Percentiles rank a stretch among this genome's conserved stretches.
Conservation (phyloP, 2,113 vertebrate species). For the Castor canadensis region DNA sequence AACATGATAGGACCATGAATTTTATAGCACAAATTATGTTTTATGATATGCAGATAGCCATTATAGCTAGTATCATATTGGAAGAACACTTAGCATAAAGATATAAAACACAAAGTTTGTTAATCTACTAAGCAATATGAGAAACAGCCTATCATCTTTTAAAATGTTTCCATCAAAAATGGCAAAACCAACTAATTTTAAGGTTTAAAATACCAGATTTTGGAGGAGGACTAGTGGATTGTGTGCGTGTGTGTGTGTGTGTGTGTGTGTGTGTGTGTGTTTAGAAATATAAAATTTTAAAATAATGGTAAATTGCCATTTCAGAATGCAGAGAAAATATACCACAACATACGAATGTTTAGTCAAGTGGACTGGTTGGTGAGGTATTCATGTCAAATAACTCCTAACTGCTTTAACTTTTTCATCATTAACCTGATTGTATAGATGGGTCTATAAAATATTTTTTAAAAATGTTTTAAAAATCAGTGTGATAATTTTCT, state of each 20-base stretch:
- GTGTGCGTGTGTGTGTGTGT: too few relatives aligned
- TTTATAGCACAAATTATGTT: conserved; percentile 3
- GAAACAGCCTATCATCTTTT: not conserved
- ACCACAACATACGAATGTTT: not conserved
- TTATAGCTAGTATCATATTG: not conserved
- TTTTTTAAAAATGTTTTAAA: not conserved
- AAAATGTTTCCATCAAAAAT: conserved; percentile 32
- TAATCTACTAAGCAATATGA: not conserved
- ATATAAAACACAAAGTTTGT: not conserved
- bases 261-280: conserved; percentile 28
- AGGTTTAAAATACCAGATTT: conserved; percentile 18
- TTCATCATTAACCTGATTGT: not conserved
- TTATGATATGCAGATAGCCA: not conserved
- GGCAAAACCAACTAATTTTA: not conserved
- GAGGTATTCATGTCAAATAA: not conserved
- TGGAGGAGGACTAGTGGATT: not conserved
- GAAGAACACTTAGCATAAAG: not conserved
- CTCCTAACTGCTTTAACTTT: not conserved
- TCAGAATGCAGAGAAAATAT: not conserved
- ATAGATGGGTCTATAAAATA: not conserved
- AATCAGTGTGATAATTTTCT: not conserved
- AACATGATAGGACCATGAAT: not conserved
- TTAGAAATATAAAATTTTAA: not conserved
- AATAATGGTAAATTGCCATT: not conserved
- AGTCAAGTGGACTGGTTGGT: not conserved